Base-by-base conservation (phyloP, 1,140 invertebrate species). In the Helicoverpa armigera region DNA sequence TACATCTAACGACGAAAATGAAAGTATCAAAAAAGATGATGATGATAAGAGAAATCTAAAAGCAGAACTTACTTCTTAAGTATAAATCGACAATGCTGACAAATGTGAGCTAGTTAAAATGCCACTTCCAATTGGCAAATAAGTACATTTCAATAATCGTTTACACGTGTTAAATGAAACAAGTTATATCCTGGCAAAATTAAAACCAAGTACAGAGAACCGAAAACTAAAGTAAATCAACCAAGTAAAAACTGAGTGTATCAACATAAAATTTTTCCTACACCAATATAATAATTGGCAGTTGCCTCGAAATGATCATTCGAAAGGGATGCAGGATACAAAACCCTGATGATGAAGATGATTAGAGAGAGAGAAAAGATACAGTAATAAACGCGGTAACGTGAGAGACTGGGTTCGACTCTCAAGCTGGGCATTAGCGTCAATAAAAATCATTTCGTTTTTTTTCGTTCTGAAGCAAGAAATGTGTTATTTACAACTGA, bases 401-500 rank as follows among this genome's bases (percentile, higher is more conserved):
- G 48, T 63, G 73, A 75, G 73, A 75, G 73, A 75, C 58, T 10
- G 43, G 58, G 18, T 23, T 61, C 56, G 72, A 35, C 16, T 75
- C 35, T 58, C 73, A 75, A 75, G 73, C 54, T 56, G 58, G 5
- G 58, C 43, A 75, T 75, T 75, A 75, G 58, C 73, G 73, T 18
- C 73, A 51, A 75, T 75, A 75, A 61, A 75, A 75, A 75, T 75
- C 16, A 61, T 75, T 75, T 75, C 72, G 54, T 60, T 61, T 75
- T 74, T 61, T 75, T 63, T 76, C 50, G 13, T 51, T 76, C 63
- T 23, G 18, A 29, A 50, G 60, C 51, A 63, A 61, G 74, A 50
- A 63, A 77, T 77, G 60, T 77, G 60, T 77, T 77, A 77, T 77
- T 77, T 77, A 77, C 75, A 54, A 67, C 75, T 43, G 50, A 16